These are phyloP conservation scores for Cynodonichthys magdalenae DNA, from an alignment of 2,797 vertebrate species.

Conservation along the genomic window DNA sequence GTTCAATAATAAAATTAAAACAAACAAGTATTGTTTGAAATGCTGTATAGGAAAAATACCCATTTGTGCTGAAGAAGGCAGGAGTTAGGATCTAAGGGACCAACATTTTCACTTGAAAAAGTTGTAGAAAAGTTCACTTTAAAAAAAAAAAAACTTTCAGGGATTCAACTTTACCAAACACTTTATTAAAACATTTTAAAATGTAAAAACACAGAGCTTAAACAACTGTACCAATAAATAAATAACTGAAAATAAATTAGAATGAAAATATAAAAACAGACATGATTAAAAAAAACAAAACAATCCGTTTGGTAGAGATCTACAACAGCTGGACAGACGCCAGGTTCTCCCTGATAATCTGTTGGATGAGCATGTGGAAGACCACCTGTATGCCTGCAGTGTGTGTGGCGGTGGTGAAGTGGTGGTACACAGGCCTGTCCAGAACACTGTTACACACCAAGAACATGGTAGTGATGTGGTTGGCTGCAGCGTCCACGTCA, in stretches of 20 bases:
- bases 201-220: slow-evolving; percentile 10
- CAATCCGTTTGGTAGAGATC: no score
- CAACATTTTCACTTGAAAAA: no score
- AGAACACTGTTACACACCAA: slow-evolving; percentile 35
- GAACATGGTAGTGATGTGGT: slow-evolving; percentile 71
- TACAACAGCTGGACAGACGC: slow-evolving; percentile 61
- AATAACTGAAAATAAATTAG: background rate
- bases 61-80: background rate
- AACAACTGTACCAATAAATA: background rate
- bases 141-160: no score
- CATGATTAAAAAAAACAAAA: background rate
- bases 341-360: slow-evolving; percentile 67
- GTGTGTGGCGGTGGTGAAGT: slow-evolving; percentile 80
- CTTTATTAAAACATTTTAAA: slow-evolving; percentile 63
- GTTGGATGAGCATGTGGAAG: slow-evolving; percentile 68
- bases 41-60: slow-evolving; percentile 2
- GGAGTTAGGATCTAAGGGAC: background rate
- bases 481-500: slow-evolving; percentile 74
- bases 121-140: no score
- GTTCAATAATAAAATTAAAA: slow-evolving; percentile 62
- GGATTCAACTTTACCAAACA: slow-evolving; percentile 16
- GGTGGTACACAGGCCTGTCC: slow-evolving; percentile 65
- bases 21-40: slow-evolving; percentile 34
- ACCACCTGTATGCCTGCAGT: slow-evolving; percentile 56
- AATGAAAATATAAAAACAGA: background rate